A percentile compares a stretch with the other conserved stretches of the same genome.
Evolutionary conservation across 2,113 vertebrate genomes (phyloP).

Genomic region (Syrrhaptes paradoxus): DNA sequence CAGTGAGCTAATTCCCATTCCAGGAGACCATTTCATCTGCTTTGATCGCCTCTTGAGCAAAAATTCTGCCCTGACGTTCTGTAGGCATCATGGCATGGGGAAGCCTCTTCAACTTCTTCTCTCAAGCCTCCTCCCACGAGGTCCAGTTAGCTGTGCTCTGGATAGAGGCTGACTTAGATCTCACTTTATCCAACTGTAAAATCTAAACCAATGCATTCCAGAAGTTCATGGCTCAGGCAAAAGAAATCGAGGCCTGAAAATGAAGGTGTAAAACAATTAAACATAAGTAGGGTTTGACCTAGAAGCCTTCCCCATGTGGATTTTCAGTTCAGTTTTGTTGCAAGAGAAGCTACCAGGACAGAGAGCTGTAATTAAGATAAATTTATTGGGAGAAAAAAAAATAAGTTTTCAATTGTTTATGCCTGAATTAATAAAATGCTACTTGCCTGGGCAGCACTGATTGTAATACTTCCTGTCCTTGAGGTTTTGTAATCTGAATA

Average conservation of each 20-base stretch:
- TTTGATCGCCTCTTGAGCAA: neutral
- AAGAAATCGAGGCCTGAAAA: neutral
- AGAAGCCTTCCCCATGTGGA: neutral
- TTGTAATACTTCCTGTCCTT: neutral
- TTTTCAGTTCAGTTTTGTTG: neutral
- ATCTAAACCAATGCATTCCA: neutral
- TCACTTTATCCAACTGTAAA: neutral
- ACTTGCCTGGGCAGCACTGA: neutral
- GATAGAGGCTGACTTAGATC: neutral
- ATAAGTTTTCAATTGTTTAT: neutral
- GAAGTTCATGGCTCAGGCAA: neutral
- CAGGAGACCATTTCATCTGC: neutral
- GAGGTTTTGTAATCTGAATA: neutral
- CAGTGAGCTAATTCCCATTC: neutral
- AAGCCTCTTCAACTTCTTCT: neutral
- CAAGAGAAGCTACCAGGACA: neutral
- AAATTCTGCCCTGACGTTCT: neutral
- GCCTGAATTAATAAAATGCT: neutral
- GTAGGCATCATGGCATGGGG: neutral
- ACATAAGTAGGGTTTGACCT: neutral
- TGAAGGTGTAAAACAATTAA: neutral
- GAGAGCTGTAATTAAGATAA: neutral
- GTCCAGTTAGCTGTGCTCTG: neutral
- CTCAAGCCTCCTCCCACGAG: rapidly evolving
- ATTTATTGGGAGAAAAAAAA: too few relatives aligned